These are phyloP conservation scores for Aldabrachelys gigantea DNA, from an alignment of 2,113 vertebrate genomes.

Conservation along the genomic window DNA sequence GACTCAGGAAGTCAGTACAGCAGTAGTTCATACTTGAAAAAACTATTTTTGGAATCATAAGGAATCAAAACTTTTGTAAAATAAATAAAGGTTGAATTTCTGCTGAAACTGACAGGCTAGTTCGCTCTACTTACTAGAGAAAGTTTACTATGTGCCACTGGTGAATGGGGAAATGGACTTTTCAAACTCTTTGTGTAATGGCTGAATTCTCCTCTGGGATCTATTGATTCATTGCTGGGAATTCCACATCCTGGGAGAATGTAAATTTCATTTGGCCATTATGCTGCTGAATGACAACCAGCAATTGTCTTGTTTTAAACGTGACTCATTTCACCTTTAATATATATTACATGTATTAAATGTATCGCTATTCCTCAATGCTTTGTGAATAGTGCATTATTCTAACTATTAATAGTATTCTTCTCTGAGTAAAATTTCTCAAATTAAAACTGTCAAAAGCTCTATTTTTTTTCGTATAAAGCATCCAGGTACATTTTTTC, in stretches of 20 bases:
- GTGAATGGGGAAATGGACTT: background rate
- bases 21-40: background rate
- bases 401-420: conserved; percentile 51
- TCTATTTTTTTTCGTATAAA: conserved; percentile 38
- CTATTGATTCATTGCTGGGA: conserved; percentile 3
- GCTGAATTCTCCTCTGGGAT: background rate
- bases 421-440: conserved; percentile 60
- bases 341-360: background rate
- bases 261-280: background rate
- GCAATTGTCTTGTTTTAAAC: conserved; percentile 19
- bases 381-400: conserved; percentile 14
- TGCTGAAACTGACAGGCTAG: background rate
- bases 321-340: conserved; percentile 29
- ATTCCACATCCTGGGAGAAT: background rate
- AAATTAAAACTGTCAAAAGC: conserved; percentile 57
- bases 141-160: background rate
- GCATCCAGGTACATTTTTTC: conserved; percentile 31
- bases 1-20: background rate
- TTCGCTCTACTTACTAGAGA: background rate
- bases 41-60: background rate
- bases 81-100: background rate
- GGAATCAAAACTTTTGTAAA: background rate
- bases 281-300: background rate
- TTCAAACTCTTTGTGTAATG: background rate
- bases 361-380: background rate